These are phyloP conservation scores for Pollachius pollachius DNA, from an alignment of 2,113 vertebrate species.

Conservation along the genomic window DNA sequence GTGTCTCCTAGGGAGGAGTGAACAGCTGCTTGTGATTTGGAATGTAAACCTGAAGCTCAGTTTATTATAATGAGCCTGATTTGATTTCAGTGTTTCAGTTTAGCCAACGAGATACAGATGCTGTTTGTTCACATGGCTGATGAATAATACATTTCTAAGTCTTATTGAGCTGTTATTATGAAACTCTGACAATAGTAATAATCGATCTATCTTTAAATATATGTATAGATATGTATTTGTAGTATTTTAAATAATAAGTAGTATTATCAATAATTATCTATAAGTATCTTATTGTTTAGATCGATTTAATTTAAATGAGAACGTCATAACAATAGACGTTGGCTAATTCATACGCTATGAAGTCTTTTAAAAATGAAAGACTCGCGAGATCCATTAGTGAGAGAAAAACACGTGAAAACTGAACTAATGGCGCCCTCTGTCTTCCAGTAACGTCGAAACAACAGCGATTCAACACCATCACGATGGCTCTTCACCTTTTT, in stretches of 20 bases:
- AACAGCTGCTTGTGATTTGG: constrained; percentile 48
- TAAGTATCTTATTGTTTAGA: too few relatives aligned
- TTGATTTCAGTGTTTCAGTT: constrained; percentile 47
- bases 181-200: too few relatives aligned
- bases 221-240: too few relatives aligned
- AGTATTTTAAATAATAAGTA: too few relatives aligned
- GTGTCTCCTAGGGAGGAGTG: too few relatives aligned
- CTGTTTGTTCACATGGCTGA: constrained; percentile 32
- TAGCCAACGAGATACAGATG: too few relatives aligned
- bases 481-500: constrained; percentile 2
- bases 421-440: constrained; percentile 72
- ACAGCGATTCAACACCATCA: not conserved
- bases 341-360: too few relatives aligned
- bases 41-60: constrained; percentile 65
- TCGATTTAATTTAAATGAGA: too few relatives aligned
- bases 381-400: not conserved
- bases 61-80: constrained; percentile 69
- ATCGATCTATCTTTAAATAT: constrained; percentile 30
- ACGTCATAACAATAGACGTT: too few relatives aligned
- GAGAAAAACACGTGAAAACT: constrained; percentile 35
- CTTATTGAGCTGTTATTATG: too few relatives aligned
- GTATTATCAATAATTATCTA: too few relatives aligned
- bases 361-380: too few relatives aligned
- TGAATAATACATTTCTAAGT: constrained; percentile 59
- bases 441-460: constrained; percentile 17